Evolutionary conservation across 2,888 invertebrate genomes (phyloP), one percentile per base, ranked within the genome.

Genomic region (Agonopterix subpropinquella): DNA sequence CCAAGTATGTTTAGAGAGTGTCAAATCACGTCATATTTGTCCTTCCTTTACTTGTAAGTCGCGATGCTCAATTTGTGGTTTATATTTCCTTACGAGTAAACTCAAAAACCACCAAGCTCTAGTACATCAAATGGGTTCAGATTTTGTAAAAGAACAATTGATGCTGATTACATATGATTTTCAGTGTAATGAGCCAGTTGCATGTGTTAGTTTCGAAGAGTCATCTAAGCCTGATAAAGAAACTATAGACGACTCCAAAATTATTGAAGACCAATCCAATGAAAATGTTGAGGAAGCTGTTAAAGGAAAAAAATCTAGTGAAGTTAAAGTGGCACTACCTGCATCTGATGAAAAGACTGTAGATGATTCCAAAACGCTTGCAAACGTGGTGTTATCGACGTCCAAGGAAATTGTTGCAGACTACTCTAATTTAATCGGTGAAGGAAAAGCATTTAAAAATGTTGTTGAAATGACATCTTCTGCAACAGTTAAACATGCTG

Each of bases 21-120:
- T 51, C 42, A 58, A 53, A 41, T 44, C 54, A 8, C 63, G 61
- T 39, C 84, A 84, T 52, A 51, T 56, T 36, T 84, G 84, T 61
- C 53, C 56, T 37, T 54, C 56, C 44, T 64, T 61, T 42, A 53
- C 58, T 11, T 60, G 61, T 41, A 73, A 67, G 56, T 56, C 55
- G 36, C 62, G 65, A 54, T 85, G 84, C 59, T 46, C 54, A 5
- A 64, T 62, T 51, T 85, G 84, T 56, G 56, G 60, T 44, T 62
- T 82, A 47, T 67, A 59, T 53, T 75, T 83, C 55, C 55, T 60
- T 28, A 65, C 63, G 41, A 56, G 57, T n/a, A 69, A 70, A 53
- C 53, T 73, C 10, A 65, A 65, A 54, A 51, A 56, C 35, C 83
- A 84, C 57, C 50, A 53, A 39, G 28, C n/a, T 2, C 67, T 67